Conservation (phyloP, 2,113 vertebrate species). For the Puffinus mauretanicus region DNA sequence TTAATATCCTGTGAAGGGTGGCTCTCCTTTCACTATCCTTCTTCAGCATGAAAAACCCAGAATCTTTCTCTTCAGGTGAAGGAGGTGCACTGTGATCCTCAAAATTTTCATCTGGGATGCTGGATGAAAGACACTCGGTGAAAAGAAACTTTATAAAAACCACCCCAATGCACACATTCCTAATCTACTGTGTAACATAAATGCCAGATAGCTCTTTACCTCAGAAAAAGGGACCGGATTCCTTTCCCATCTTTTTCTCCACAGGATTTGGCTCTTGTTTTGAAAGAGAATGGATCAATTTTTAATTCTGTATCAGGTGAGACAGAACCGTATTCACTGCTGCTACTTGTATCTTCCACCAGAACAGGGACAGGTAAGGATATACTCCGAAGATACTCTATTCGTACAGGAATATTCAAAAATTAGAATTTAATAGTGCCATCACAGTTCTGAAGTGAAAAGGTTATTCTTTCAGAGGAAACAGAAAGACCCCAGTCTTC, state of each 20-base stretch:
- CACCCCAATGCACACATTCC: neutral
- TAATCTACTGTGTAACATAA: neutral
- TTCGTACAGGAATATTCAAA: neutral
- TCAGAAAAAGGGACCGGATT: slow-evolving; percentile 87
- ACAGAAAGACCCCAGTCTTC: neutral
- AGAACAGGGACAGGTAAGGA: slow-evolving; percentile 95
- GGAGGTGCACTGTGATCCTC: slow-evolving; percentile 98
- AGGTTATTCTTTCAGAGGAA: neutral
- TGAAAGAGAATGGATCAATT: slow-evolving; percentile 92
- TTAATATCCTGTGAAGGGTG: slow-evolving; percentile 92
- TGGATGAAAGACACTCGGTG: slow-evolving; percentile 33
- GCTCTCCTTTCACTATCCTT: slow-evolving; percentile 97
- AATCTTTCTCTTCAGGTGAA: slow-evolving; percentile 95
- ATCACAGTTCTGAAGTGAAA: neutral
- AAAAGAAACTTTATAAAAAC: neutral
- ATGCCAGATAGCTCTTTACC: slow-evolving; percentile 71
- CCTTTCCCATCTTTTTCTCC: slow-evolving; percentile 91
- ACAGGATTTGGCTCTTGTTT: slow-evolving; percentile 90
- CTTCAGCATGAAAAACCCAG: slow-evolving; percentile 94
- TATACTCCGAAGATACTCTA: slow-evolving; percentile 95
- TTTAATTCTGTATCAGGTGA: slow-evolving; percentile 95
- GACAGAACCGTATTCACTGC: slow-evolving; percentile 96
- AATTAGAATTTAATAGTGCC: neutral
- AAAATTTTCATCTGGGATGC: slow-evolving; percentile 97
- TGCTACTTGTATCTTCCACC: slow-evolving; percentile 95